Base-by-base conservation (phyloP, 2,888 invertebrate genomes). In the Parnassius orleans region DNA sequence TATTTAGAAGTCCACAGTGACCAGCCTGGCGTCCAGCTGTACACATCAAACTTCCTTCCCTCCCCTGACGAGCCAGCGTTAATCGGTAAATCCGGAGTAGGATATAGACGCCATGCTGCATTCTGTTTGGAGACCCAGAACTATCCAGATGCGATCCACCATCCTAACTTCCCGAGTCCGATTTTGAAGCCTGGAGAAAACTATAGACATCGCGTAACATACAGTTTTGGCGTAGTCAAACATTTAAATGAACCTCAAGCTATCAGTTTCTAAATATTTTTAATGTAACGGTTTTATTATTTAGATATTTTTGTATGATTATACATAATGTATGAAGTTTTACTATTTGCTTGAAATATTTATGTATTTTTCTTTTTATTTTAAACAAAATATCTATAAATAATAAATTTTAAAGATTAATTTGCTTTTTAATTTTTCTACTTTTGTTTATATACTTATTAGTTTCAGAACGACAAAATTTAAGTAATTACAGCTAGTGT, bases 121-220 rank as follows among this genome's bases (percentile, higher is more conserved):
- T 94, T 98, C 74, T 98, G 98, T 76, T 88, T 98, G 61, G 98
- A 98, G 83, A 96, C 98, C 0, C 98, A 98, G 88, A 96, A 96
- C 77, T 98, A 94, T 88, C 98, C 98, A 0, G 96, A 98, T 85
- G 96, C 97, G 9, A 92, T 97, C 0, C 95, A 98, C 87, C 95
- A 96, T 93, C 71, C 83, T 10, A 94, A 95, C 72, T 97, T 97
- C 77, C 96, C 96, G 1, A 93, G 93, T 19, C 92, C 93, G 14
- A 86, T 96, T 46, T 75, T 96, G 66, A 91, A 92, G 68, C 96
- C 96, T 10, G 95, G 95, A 1, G 91, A 95, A 46, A 80, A 92
- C 1, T 97, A 97, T 72, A 83, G 84, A n/a, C 96, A 97, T 70
- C 91, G 87, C 52, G 94, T 95, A 0, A 89, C 93, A 46, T 96